Base-by-base conservation (phyloP, 2,113 vertebrate species). In the Peromyscus leucopus region DNA sequence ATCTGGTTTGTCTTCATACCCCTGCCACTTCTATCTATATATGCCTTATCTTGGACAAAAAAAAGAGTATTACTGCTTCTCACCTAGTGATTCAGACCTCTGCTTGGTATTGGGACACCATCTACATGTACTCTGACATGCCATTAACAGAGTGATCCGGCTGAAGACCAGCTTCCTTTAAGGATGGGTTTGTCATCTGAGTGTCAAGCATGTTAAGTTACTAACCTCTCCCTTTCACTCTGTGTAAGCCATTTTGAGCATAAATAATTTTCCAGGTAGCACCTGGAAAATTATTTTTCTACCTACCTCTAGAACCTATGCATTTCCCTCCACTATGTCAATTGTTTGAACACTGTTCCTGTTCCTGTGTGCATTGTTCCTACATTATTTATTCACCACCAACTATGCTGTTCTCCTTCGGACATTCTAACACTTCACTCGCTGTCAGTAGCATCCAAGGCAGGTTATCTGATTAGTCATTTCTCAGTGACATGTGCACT, bases 401-500 rank as follows among this genome's bases (percentile, higher is more conserved):
- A 59, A 24, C 19, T 26, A 7, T 82, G 89, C 65, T 46, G n/a
- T 2, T 65, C 0, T 7, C 90, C 19, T 93, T 76, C 31, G 82
- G 24, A 2, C 1, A 69, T 90, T 95, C 95, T 83, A 95, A 89
- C 51, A 12, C 76, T 93, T 92, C 5, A 42, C 78, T 93, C 91
- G 88, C 57, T 93, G 48, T 89, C 65, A 94, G 26, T 92, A 51
- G 24, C 15, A 48, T 48, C 85, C 1, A 74, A 80, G 86, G 28
- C 8, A 96, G 31, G 90, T 96, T 93, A 90, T 85, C 42, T 93
- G 71, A n/a, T 28, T 88, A 95, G 39, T 91, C 65, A 88, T 31
- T 67, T 97, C 26, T 93, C 31, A 55, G 48, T 93, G 80, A 93
- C 91, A 95, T 33, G 82, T 80, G 19, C 4, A 96, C 69, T 97